phyloP scores from a whole-genome alignment of 2,113 vertebrate genomes.

The Prunella himalayana region DNA sequence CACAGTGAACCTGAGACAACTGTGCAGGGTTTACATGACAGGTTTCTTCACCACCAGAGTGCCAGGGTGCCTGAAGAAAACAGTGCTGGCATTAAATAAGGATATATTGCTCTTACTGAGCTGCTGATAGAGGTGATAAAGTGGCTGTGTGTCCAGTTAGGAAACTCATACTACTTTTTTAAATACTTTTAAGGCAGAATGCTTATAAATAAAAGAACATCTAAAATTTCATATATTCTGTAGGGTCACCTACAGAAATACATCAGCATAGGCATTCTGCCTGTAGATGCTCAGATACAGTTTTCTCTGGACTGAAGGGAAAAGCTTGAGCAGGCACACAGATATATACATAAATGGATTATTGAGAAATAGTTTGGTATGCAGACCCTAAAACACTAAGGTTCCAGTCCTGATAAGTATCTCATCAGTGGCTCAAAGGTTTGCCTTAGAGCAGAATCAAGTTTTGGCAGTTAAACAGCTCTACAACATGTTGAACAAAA shows the following conservation, averaged over 20 bases:
- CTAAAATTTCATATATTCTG: background rate
- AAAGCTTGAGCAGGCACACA: background rate
- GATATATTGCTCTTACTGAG: background rate
- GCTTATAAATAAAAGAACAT: background rate
- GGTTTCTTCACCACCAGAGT: background rate
- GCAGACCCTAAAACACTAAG: background rate
- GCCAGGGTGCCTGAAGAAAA: background rate
- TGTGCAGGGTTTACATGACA: accelerated
- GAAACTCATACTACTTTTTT: background rate
- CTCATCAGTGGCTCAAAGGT: background rate
- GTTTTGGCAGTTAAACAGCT: background rate
- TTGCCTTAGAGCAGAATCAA: background rate
- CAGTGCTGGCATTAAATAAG: background rate
- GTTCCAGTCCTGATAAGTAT: background rate
- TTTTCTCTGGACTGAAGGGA: background rate
- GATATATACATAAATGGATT: background rate
- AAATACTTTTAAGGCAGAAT: background rate
- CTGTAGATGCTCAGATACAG: background rate
- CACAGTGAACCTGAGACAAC: background rate
- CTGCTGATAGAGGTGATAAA: background rate
- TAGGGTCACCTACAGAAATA: background rate
- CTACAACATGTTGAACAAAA: background rate
- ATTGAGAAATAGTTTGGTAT: background rate
- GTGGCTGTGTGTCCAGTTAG: background rate
- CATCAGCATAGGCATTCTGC: background rate